Evolutionary conservation across 2,797 vertebrate species (phyloP).

Genomic region (Malurus leucopterus): DNA sequence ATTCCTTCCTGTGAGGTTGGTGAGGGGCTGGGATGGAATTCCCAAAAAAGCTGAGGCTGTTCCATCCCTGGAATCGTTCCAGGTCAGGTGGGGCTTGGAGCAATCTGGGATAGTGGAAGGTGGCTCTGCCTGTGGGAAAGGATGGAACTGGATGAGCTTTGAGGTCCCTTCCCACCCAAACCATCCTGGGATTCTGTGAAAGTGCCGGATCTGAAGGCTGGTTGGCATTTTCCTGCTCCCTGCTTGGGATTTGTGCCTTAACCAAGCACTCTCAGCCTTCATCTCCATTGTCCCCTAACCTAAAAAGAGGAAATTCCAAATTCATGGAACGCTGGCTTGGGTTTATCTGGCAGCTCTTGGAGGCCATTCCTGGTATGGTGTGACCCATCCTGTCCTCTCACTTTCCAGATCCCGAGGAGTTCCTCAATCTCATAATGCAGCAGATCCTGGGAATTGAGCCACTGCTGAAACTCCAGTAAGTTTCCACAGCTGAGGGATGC

Average conservation of each 20-base stretch:
- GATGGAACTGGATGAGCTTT: background rate
- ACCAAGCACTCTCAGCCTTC: background rate
- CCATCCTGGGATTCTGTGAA: fast-evolving
- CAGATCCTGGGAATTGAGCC: constrained; percentile 84
- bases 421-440: constrained; percentile 87
- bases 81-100: background rate
- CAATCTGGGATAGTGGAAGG: background rate
- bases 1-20: fast-evolving
- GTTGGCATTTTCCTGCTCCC: background rate
- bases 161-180: background rate
- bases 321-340: fast-evolving
- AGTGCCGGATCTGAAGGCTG: background rate
- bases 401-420: constrained; percentile 87
- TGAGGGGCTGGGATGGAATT: fast-evolving
- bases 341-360: background rate
- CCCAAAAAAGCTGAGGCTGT: background rate
- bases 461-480: constrained; percentile 80
- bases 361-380: background rate
- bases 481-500: background rate
- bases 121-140: fast-evolving
- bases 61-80: background rate
- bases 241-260: background rate
- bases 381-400: background rate
- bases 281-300: fast-evolving
- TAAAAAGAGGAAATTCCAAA: background rate